Evolutionary conservation across 2,797 vertebrate genomes (phyloP), one percentile per base, ranked within the genome.

Genomic region (Chaetophractus vellerosus): DNA sequence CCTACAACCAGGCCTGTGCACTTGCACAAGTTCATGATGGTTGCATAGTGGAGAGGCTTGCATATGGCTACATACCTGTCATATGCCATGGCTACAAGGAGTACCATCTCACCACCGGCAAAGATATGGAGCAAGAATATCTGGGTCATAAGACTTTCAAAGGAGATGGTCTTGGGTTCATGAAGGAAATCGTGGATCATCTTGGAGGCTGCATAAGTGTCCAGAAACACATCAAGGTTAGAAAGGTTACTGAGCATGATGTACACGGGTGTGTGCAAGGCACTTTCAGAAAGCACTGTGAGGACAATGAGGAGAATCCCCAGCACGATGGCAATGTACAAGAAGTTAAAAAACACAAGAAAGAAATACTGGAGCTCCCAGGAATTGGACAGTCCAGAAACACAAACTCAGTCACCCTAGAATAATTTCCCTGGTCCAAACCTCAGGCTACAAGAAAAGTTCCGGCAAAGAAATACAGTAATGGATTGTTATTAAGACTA

Each of bases 81-180:
- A 78, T 94, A 96, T n/a, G 89, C 92, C 85, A 90, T 96, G 55
- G 19, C 19, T 19, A 55, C 90, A 80, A 97, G 93, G 50, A 97
- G 93, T 16, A 97, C 78, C 85, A 97, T 96, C 50, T 96, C 96
- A 33, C 94, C 88, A 71, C 96, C 95, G 26, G 88, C 90, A 88
- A 97, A 96, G 4, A 95, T 84, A 66, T 97, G 96, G n/a, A 94
- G 92, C 5, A 96, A 88, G 57, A 97, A 97, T 85, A 95, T 95
- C 74, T 97, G 97, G 45, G 79, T 59, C 87, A 97, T 93, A 87
- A 96, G 96, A 4, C 83, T 79, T 31, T 93, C 91, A 76, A 97
- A 97, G 2, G 94, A 96, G 64, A 55, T 97, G 19, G 68, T 90
- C 69, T 96, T 96, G 26, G 72, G 28, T 31, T 91, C 75, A 38